Percentiles rank a stretch among this genome's conserved stretches.
These are phyloP conservation scores for Oceanites oceanicus DNA, from an alignment of 2,113 vertebrate genomes.

Conservation along the genomic window DNA sequence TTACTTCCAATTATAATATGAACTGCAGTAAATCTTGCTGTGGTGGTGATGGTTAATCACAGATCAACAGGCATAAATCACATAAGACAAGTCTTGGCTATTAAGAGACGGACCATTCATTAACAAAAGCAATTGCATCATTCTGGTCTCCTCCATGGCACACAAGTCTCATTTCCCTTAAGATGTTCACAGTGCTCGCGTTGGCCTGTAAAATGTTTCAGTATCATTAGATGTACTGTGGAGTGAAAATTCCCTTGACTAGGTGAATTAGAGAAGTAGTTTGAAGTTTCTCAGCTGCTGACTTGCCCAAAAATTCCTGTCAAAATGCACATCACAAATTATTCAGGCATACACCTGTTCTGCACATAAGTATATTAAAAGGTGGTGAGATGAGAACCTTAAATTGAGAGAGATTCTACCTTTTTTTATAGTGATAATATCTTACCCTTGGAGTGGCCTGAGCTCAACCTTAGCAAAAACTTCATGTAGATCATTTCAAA, in stretches of 20 bases:
- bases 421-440: neutral
- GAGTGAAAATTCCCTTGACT: neutral
- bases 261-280: neutral
- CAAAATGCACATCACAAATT: neutral
- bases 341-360: neutral
- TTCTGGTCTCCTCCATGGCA: neutral
- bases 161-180: neutral
- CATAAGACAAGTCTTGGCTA: neutral
- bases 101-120: neutral
- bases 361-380: neutral
- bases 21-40: neutral
- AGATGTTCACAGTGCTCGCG: fast-evolving
- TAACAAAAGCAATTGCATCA: neutral
- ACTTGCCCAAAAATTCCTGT: neutral
- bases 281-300: neutral
- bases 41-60: neutral
- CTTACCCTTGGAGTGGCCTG: neutral
- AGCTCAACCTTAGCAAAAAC: neutral
- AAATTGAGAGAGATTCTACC: neutral
- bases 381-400: neutral
- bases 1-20: neutral
- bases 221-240: neutral
- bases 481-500: neutral
- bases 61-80: slow-evolving; percentile 7
- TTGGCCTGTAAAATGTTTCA: neutral